Conservation (phyloP, 2,797 vertebrate genomes). For the Micrastur ruficollis region DNA sequence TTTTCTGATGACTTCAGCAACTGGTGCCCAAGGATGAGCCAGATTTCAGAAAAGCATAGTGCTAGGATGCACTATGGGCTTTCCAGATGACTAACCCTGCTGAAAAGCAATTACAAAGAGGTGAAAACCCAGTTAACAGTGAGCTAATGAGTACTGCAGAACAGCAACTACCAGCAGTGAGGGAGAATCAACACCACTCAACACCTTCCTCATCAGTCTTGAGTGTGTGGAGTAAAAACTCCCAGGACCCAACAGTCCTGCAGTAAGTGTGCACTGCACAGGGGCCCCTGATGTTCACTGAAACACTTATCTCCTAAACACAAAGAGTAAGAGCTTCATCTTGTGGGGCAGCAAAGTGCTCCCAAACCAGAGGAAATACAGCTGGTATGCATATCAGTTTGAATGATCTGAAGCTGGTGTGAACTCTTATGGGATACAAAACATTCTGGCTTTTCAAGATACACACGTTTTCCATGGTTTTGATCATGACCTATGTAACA, state of each 20-base stretch:
- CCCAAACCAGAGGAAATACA: not conserved
- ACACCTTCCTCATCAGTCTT: not conserved
- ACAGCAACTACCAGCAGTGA: not conserved
- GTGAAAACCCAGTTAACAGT: not conserved
- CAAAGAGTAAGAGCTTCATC: not conserved
- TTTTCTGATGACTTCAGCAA: not conserved
- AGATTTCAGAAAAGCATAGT: not conserved
- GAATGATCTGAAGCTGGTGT: not conserved
- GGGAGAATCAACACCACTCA: not conserved
- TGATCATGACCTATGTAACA: not conserved
- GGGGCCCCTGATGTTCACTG: not conserved
- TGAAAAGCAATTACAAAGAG: not conserved
- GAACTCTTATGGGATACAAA: not conserved
- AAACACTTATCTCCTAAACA: not conserved
- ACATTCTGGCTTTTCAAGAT: not conserved
- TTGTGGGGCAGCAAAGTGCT: not conserved
- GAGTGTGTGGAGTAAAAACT: not conserved
- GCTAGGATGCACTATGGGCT: not conserved
- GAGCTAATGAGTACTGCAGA: not conserved
- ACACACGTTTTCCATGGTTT: accelerated
- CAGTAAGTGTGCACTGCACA: accelerated
- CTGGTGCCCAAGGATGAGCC: not conserved
- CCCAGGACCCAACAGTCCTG: not conserved
- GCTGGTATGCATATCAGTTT: not conserved
- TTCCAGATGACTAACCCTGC: not conserved